These are phyloP conservation scores for Muntiacus muntjak DNA, from an alignment of 2,113 vertebrate species.

Conservation along the genomic window DNA sequence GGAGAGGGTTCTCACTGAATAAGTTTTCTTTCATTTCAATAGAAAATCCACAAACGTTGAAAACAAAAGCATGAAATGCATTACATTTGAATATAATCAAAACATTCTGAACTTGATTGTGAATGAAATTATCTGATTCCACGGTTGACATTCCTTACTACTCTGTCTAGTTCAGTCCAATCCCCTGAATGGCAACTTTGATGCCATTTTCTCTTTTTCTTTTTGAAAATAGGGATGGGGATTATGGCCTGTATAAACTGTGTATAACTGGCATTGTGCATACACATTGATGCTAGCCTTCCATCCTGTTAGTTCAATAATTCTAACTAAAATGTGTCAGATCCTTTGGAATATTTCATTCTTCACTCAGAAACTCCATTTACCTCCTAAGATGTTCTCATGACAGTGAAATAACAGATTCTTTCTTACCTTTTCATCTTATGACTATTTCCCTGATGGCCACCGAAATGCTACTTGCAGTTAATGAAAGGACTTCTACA, in stretches of 20 bases:
- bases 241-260: not conserved
- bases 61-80: not conserved
- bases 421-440: not conserved
- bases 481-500: not conserved
- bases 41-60: not conserved
- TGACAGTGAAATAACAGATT: not conserved
- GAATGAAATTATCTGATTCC: not conserved
- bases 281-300: not conserved
- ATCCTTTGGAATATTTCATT: not conserved
- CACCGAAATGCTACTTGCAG: not conserved
- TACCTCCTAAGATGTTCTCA: not conserved
- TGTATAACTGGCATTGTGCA: not conserved
- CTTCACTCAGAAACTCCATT: not conserved
- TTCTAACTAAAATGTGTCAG: not conserved
- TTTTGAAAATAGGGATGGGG: not conserved
- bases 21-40: not conserved
- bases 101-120: not conserved
- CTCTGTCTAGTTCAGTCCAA: not conserved
- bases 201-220: not conserved
- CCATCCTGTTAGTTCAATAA: not conserved
- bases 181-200: not conserved
- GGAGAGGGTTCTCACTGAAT: not conserved
- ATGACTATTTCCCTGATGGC: not conserved
- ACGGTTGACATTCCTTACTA: not conserved
- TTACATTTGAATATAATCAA: not conserved